Base-by-base conservation (phyloP, 2,888 invertebrate genomes). In the Xanthorhoe spadicearia region DNA sequence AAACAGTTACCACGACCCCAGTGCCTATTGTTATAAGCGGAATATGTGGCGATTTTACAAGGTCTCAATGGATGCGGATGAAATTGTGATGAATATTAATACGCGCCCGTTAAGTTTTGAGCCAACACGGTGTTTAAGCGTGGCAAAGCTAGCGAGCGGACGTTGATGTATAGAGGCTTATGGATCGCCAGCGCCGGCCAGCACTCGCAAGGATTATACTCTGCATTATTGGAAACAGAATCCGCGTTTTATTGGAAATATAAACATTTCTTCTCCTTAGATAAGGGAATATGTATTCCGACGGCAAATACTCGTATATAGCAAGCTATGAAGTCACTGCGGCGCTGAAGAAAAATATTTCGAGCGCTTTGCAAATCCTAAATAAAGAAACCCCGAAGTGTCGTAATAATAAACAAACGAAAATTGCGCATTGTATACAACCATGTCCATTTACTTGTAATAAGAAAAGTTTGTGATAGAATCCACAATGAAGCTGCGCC, bases 31-130 rank as follows among this genome's bases (percentile, higher is more conserved):
- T 66, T 58, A 51, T 51, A 58, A 55, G 57, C 54, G 32, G 57
- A 66, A 68, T 58, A 50, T 68, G 56, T 61, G 43, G 57, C 28
- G 70, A 72, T 64, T 70, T 69, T 66, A 73, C 66, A 66, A 71
- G 72, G 73, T 68, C 69, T 71, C 53, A 53, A 61, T 61, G 63
- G 64, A 71, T 48, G 48, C 60, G 70, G 71, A 68, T 75, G 71
- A 77, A 78, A 78, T 80, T 80, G 77, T 78, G 78, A 76, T 80
- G 80, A 81, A 82, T 82, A 85, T 81, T 79, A 81, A 82, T 83
- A 73, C 70, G 70, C 52, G 69, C 70, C 72, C 72, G 74, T 68
- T 74, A 77, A 75, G 78, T 77, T 78, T 70, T 66, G 77, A 75
- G 76, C 61, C 64, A 68, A 68, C 68, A 74, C 75, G 77, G 72